These are phyloP conservation scores for Limonius californicus DNA, from an alignment of 1,140 invertebrate genomes.

Conservation along the genomic window DNA sequence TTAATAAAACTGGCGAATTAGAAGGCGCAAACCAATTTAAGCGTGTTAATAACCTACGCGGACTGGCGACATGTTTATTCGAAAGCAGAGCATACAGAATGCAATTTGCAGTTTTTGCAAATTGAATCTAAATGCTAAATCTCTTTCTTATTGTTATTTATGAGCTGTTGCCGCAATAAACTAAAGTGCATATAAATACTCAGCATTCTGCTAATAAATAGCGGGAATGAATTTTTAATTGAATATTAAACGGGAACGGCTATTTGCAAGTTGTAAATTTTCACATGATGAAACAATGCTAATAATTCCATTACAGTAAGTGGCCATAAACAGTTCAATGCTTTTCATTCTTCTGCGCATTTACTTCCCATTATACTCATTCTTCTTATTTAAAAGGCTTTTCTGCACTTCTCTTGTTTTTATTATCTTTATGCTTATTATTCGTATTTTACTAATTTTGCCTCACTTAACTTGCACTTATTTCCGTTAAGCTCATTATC, in stretches of 20 bases:
- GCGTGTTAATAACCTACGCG: too few relatives aligned
- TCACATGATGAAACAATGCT: constrained; percentile 17
- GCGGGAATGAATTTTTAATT: not conserved
- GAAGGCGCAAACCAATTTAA: too few relatives aligned
- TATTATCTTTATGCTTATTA: too few relatives aligned
- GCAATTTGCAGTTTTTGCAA: constrained; percentile 23
- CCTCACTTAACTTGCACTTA: too few relatives aligned
- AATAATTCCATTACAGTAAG: constrained; percentile 13
- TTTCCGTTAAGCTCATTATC: too few relatives aligned
- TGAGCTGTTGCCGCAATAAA: constrained; percentile 15
- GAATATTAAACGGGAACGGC: constrained; percentile 5
- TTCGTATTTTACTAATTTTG: too few relatives aligned
- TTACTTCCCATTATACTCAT: constrained; percentile 14
- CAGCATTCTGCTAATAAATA: not conserved
- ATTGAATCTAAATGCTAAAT: constrained; percentile 21
- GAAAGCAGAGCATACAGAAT: constrained; percentile 7
- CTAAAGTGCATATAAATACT: not conserved
- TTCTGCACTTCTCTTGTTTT: too few relatives aligned
- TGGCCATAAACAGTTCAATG: not conserved
- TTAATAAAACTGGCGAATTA: too few relatives aligned
- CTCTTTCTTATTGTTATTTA: constrained; percentile 21
- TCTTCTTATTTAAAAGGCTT: too few relatives aligned
- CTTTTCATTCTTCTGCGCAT: constrained; percentile 17
- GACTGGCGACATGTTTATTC: too few relatives aligned
- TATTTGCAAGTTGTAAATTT: constrained; percentile 15